Evolutionary conservation across 2,888 invertebrate genomes (phyloP), one percentile per base, ranked within the genome.

Genomic region (Drosophila austrosaltans): DNA sequence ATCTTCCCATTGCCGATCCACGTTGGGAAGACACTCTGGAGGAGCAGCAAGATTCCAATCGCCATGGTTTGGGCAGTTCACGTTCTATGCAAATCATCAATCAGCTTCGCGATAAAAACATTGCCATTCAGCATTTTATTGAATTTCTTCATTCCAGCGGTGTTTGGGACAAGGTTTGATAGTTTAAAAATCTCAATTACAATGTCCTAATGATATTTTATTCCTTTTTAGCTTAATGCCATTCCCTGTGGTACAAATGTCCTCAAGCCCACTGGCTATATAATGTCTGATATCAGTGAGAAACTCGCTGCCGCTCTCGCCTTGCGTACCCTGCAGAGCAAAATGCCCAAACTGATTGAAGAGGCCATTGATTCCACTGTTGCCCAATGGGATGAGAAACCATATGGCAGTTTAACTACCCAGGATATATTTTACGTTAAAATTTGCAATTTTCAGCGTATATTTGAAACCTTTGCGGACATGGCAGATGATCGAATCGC

Each of bases 1-100:
- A 98, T 92, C 95, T 95, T 77, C 98, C 98, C 1, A 95, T 96
- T 0, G 95, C 96, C 12, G 98, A 98, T 93, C 98, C 98, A 0
- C 90, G 89, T 81, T 94, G 94, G 94, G 93, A 93, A 78, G 90
- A 93, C 69, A 82, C 83, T 0, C 86, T 90, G 53, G 78, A 87
- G 30, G 81, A 89, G 53, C 67, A 89, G 48, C 67, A 81, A 3
- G 91, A 90, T 2, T 89, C 82, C 5, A 88, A 91, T 2, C 92
- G 92, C 78, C 84, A 92, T 84, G 93, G 94, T 1, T 92, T 96
- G 36, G 96, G 96, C 69, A 95, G 95, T 89, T 96, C 96, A 0
- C 94, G 95, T 20, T 97, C 98, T 2, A 94, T 98, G 93, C 97
- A 98, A 92, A 95, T 98, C 69, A 93, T 95, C 1, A 96, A 96